These are phyloP conservation scores for Acanthosoma haemorrhoidale DNA, from an alignment of 2,888 invertebrate species.

Conservation along the genomic window DNA sequence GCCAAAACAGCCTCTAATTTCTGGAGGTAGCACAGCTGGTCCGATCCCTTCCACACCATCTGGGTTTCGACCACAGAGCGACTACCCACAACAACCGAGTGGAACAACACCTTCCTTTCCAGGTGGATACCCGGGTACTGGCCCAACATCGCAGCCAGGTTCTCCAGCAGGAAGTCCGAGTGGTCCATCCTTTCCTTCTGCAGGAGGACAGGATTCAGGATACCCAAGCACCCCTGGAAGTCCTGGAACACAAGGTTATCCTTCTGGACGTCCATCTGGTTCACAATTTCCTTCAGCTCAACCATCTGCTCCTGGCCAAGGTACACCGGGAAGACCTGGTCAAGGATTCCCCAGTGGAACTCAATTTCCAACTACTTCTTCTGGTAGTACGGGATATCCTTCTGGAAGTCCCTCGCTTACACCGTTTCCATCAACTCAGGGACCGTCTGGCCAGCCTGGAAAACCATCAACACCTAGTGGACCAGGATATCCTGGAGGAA, in stretches of 20 bases:
- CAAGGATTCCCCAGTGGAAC: conserved; percentile 33
- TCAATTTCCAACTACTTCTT: conserved; percentile 4
- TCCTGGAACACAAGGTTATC: conserved; percentile 16
- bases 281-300: conserved; percentile 25
- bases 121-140: conserved; percentile 2
- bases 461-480: conserved; percentile 21
- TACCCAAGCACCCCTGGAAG: conserved; percentile 19
- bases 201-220: conserved; percentile 25
- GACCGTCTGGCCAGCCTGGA: conserved; percentile 21
- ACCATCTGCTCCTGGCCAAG: conserved; percentile 41
- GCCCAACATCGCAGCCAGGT: conserved; percentile 2
- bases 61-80: conserved; percentile 33
- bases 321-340: not conserved
- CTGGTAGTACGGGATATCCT: conserved; percentile 27
- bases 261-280: conserved; percentile 30
- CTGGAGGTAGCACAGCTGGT: conserved; percentile 31
- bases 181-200: not conserved
- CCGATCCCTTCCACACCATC: conserved; percentile 36
- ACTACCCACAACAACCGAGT: conserved; percentile 14
- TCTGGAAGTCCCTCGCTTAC: too few relatives aligned
- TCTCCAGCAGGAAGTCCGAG: conserved; percentile 17
- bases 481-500: conserved; percentile 33
- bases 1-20: conserved; percentile 56
- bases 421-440: too few relatives aligned
- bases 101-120: conserved; percentile 30